Evolutionary conservation across 2,888 invertebrate species (phyloP).

Genomic region (Calameuta filiformis): DNA sequence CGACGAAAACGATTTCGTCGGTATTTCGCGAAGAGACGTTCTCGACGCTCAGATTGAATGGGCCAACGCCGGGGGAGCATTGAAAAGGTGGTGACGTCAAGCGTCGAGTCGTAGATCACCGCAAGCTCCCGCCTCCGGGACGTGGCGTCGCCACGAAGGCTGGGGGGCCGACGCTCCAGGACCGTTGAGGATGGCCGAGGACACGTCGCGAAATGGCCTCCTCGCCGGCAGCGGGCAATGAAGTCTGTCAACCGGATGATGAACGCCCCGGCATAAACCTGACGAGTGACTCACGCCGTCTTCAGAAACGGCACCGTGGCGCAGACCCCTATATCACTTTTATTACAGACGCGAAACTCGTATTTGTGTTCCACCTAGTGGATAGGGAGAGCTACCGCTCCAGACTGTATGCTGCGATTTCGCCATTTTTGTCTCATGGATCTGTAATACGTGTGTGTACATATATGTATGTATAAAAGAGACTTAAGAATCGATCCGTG

Average conservation of each 20-base stretch:
- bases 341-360: conserved; percentile 43
- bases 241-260: conserved; percentile 59
- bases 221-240: conserved; percentile 48
- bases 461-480: neutral
- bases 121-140: conserved; percentile 42
- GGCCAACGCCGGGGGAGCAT: conserved; percentile 43
- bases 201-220: conserved; percentile 48
- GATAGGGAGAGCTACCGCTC: neutral
- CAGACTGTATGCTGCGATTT: neutral
- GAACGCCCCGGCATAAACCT: conserved; percentile 58
- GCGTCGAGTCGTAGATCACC: conserved; percentile 49
- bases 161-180: conserved; percentile 17
- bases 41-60: conserved; percentile 35
- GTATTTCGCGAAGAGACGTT: neutral
- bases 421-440: neutral
- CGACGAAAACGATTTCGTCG: neutral
- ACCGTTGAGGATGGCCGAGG: conserved; percentile 22
- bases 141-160: conserved; percentile 39
- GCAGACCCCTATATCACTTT: conserved; percentile 57
- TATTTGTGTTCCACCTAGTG: conserved; percentile 15
- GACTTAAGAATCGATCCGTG: neutral
- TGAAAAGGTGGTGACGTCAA: conserved; percentile 53
- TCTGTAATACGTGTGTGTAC: neutral
- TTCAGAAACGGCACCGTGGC: conserved; percentile 43
- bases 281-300: conserved; percentile 56